These are phyloP conservation scores for Siphamia tubifer DNA, from an alignment of 2,113 vertebrate genomes.

Conservation along the genomic window DNA sequence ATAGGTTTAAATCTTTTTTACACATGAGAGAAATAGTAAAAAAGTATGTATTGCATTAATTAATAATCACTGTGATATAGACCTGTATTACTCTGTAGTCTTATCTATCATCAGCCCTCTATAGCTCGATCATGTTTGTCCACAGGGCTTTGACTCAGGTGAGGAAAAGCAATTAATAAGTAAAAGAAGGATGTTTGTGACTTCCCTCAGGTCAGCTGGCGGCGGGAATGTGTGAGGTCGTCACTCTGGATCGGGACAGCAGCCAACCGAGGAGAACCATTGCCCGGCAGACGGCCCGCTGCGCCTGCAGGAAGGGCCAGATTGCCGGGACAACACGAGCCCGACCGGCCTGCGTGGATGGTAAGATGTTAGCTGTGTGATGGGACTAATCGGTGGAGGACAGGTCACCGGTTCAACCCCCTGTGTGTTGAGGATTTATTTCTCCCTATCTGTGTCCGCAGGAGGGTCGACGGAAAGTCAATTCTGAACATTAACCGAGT, in stretches of 20 bases:
- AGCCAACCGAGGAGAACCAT: slow-evolving; percentile 93
- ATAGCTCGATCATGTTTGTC: no score
- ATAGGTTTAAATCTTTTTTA: no score
- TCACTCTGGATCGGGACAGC: slow-evolving; percentile 93
- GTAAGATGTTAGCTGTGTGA: slow-evolving; percentile 75
- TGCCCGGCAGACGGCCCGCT: slow-evolving; percentile 95
- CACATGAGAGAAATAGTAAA: no score
- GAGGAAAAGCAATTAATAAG: neutral
- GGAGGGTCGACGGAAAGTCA: no score
- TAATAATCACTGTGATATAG: no score
- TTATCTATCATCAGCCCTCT: no score
- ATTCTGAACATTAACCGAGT: no score
- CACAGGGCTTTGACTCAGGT: neutral
- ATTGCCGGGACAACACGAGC: slow-evolving; percentile 94
- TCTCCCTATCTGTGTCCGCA: neutral
- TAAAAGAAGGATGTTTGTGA: neutral
- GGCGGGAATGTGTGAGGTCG: slow-evolving; percentile 93
- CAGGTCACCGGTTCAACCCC: no score
- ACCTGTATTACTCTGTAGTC: no score
- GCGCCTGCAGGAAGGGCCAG: slow-evolving; percentile 95
- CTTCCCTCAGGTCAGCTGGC: slow-evolving; percentile 88
- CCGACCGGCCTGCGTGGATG: slow-evolving; percentile 93
- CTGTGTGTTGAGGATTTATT: no score
- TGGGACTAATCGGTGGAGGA: no score
- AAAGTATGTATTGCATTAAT: no score